phyloP scores from a whole-genome alignment of 2,113 vertebrate genomes.

The Oryzias javanicus region DNA sequence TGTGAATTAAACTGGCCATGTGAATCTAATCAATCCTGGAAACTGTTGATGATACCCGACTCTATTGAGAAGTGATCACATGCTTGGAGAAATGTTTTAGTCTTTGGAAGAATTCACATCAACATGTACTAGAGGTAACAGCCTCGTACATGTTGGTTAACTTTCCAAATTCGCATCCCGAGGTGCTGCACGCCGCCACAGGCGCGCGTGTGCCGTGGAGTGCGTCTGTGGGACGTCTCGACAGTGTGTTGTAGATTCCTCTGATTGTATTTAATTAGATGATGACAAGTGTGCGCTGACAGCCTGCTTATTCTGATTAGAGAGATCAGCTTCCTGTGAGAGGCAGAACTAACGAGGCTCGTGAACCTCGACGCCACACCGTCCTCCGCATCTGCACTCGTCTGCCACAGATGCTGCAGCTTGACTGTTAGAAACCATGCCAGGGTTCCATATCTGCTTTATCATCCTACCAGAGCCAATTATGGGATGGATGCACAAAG shows the following conservation, averaged over 20 bases:
- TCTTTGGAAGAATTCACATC: too few relatives aligned
- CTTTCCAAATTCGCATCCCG: constrained; percentile 22
- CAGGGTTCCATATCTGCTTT: not conserved
- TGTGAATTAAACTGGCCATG: too few relatives aligned
- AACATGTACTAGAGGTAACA: too few relatives aligned
- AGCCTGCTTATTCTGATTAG: constrained; percentile 79
- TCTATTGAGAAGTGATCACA: too few relatives aligned
- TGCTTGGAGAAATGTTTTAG: too few relatives aligned
- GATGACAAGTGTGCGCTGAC: constrained; percentile 73
- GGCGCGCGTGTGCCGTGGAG: constrained; percentile 8
- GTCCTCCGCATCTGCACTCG: constrained; percentile 32
- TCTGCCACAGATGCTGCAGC: constrained; percentile 15
- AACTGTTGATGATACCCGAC: too few relatives aligned
- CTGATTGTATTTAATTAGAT: constrained; percentile 80
- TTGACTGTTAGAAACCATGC: not conserved
- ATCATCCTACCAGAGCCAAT: too few relatives aligned
- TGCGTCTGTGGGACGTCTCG: constrained; percentile 26
- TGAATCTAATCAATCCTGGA: too few relatives aligned
- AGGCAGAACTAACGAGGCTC: constrained; percentile 65
- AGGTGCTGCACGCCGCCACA: constrained; percentile 12
- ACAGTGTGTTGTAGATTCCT: constrained; percentile 59
- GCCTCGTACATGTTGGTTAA: too few relatives aligned
- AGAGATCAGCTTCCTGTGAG: constrained; percentile 69
- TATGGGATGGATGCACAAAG: too few relatives aligned
- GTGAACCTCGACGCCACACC: constrained; percentile 43